These are phyloP conservation scores for Dichetophora obliterata DNA, from an alignment of 2,888 invertebrate species.

Conservation along the genomic window DNA sequence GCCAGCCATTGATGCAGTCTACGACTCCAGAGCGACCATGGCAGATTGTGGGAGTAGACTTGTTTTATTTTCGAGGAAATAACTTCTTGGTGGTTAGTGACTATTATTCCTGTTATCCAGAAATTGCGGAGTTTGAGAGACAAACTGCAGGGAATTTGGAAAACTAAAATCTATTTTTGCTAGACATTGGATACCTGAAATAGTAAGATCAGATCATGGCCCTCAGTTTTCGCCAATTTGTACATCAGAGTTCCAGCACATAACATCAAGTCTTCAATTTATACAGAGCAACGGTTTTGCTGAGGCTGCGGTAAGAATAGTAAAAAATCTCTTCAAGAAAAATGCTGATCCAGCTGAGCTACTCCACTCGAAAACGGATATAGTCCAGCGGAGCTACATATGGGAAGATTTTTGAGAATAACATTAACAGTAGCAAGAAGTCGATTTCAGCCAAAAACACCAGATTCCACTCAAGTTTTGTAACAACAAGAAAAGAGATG, in stretches of 20 bases:
- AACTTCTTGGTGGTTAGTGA: slow-evolving; percentile 19
- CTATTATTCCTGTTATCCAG: slow-evolving; percentile 18
- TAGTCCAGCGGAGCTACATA: slow-evolving; percentile 29
- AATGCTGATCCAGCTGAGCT: neutral
- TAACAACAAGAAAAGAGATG: too few relatives aligned
- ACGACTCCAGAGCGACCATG: neutral
- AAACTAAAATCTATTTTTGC: neutral
- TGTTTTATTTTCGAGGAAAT: neutral
- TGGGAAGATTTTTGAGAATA: slow-evolving; percentile 3
- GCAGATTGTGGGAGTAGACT: slow-evolving; percentile 25
- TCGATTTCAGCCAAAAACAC: too few relatives aligned
- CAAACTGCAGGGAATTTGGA: neutral
- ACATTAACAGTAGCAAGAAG: neutral
- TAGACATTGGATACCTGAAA: neutral
- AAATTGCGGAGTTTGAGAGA: neutral
- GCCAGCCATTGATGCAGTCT: neutral
- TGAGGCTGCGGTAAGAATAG: slow-evolving; percentile 20
- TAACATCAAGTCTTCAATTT: slow-evolving; percentile 21
- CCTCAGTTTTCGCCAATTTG: too few relatives aligned
- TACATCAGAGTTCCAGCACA: slow-evolving; percentile 10
- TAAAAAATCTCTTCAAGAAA: neutral
- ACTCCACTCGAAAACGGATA: slow-evolving; percentile 28
- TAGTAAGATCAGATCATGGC: neutral
- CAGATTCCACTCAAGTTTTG: too few relatives aligned
- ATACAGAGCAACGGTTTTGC: slow-evolving; percentile 27